These are phyloP conservation scores for Montipora cactus DNA, from an alignment of 64 coral and sea anemone genomes.

Conservation along the genomic window DNA sequence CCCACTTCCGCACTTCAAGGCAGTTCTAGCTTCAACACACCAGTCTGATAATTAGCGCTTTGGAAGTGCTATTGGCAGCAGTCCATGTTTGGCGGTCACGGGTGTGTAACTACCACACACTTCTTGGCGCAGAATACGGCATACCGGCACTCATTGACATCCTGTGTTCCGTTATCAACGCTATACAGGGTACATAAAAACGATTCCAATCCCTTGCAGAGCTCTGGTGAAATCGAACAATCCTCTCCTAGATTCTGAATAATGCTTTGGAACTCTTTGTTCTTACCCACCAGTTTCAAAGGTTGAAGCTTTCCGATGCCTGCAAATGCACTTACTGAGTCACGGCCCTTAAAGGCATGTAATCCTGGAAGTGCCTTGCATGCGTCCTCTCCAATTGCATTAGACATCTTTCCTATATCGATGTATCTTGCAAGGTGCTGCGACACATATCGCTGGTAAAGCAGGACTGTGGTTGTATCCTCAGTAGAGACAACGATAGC, in stretches of 20 bases:
- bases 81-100: not conserved
- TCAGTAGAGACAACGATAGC: too few relatives aligned
- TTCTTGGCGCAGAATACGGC: slow-evolving; percentile 22
- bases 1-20: not conserved
- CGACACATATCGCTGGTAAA: slow-evolving; percentile 21
- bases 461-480: not conserved
- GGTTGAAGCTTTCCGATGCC: slow-evolving; percentile 38
- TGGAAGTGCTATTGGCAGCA: not conserved
- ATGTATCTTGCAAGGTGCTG: slow-evolving; percentile 6
- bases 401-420: slow-evolving; percentile 38
- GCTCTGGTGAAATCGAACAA: not conserved
- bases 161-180: not conserved
- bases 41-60: slow-evolving; percentile 25
- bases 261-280: slow-evolving; percentile 4
- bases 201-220: not conserved
- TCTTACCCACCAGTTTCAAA: not conserved
- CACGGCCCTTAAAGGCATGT: slow-evolving; percentile 48
- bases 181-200: slow-evolving; percentile 17
- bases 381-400: not conserved
- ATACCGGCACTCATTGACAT: slow-evolving; percentile 2
- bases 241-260: not conserved
- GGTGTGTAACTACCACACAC: slow-evolving; percentile 9
- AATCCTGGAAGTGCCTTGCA: slow-evolving; percentile 31
- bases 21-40: not conserved
- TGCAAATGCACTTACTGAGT: slow-evolving; percentile 45